Base-by-base conservation (phyloP, 2,888 invertebrate genomes). In the Pycnomerus fuliginosus region DNA sequence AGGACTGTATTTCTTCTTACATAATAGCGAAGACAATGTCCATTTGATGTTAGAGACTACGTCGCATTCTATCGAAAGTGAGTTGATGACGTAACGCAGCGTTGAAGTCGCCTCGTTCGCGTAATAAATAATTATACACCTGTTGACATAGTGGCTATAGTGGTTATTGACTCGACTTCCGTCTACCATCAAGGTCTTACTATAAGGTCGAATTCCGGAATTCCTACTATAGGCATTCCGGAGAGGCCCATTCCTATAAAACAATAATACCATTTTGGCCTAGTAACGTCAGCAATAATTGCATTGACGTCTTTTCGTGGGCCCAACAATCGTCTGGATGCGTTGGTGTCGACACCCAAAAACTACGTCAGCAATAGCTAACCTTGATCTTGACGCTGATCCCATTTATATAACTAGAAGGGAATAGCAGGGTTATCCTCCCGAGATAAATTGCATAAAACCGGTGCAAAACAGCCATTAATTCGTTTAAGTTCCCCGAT, bases 51-150 rank as follows among this genome's bases (percentile, higher is more conserved):
- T n/a, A 37, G 14, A 14, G 28, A 10, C 16, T 37, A 3, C 22
- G 12, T 39, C 16, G 30, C 43, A 36, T 36, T 45, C 35, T 32
- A 41, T 41, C 32, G 41, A 46, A 41, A 46, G 41, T 46, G 46
- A 46, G 35, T 37, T 31, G 16, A 32, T 46, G 46, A 46, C 35
- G 46, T 35, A 45, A 45, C 35, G 34, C 24, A 23, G 24, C 40
- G 40, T 45, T 40, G 35, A 35, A 40, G 35, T 44, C 37, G 32
- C 39, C 33, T 27, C 16, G 27, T 36, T 29, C 37, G 30, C 37
- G 43, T 43, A 47, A 36, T 39, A 33, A 47, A 43, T 46, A 38
- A 46, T 41, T 37, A 48, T 17, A 39, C 39, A 39, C 39, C 39
- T 39, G 39, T 39, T 39, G 39, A 39, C 39, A 39, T 32, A 39